These are phyloP conservation scores for Oryctes rhinoceros DNA, from an alignment of 1,140 invertebrate genomes.

Conservation along the genomic window DNA sequence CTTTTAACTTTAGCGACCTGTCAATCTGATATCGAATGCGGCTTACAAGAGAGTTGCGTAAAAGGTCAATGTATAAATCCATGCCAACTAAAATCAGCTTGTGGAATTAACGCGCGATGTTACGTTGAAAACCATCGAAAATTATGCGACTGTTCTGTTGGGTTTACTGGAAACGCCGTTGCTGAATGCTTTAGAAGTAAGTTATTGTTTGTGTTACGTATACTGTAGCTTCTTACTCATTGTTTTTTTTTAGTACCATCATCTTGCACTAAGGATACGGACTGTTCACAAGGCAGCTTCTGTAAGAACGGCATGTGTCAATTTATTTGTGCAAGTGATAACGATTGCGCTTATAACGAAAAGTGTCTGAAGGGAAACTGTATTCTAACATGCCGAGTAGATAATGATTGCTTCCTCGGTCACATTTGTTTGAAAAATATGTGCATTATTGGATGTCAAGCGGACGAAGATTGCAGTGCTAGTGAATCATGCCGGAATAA, in stretches of 20 bases:
- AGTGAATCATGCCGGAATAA: slow-evolving; percentile 83
- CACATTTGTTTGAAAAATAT: slow-evolving; percentile 87
- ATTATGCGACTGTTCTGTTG: slow-evolving; percentile 81
- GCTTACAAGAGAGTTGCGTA: slow-evolving; percentile 78
- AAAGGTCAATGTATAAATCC: slow-evolving; percentile 85
- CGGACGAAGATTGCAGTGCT: slow-evolving; percentile 85
- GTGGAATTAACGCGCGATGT: slow-evolving; percentile 91
- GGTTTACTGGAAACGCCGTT: slow-evolving; percentile 86
- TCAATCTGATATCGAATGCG: slow-evolving; percentile 82
- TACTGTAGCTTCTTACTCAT: slow-evolving; percentile 16
- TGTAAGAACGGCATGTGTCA: slow-evolving; percentile 83
- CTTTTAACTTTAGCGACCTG: slow-evolving; percentile 72
- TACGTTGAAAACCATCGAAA: slow-evolving; percentile 78
- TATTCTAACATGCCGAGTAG: slow-evolving; percentile 84
- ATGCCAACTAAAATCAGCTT: slow-evolving; percentile 78
- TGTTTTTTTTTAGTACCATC: slow-evolving; percentile 73
- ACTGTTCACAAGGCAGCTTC: slow-evolving; percentile 71
- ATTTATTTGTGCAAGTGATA: slow-evolving; percentile 77
- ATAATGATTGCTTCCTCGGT: slow-evolving; percentile 91
- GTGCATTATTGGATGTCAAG: slow-evolving; percentile 85
- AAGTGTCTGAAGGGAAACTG: slow-evolving; percentile 85
- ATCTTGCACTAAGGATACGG: slow-evolving; percentile 73
- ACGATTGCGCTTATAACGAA: slow-evolving; percentile 89
- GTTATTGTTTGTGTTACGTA: slow-evolving; percentile 54
- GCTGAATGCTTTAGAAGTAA: slow-evolving; percentile 85